phyloP scores from a whole-genome alignment of 2,888 invertebrate genomes.

The Acleris literana region DNA sequence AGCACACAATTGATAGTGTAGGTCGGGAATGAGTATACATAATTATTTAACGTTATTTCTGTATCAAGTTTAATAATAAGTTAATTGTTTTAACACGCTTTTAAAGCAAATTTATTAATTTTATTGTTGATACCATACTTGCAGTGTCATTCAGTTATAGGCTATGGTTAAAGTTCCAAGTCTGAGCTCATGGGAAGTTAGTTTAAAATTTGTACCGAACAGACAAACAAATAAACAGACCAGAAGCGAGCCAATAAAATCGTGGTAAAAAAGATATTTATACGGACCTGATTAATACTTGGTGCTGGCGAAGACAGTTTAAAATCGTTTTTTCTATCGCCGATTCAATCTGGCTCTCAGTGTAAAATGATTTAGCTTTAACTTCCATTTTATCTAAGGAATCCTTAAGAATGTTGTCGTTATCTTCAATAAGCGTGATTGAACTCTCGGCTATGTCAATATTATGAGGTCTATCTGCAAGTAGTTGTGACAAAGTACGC shows the following conservation, averaged over 20 bases:
- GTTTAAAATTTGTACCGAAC: no score
- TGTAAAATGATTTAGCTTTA: conserved; percentile 53
- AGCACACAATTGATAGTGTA: conserved; percentile 14
- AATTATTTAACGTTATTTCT: not conserved
- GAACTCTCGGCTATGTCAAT: conserved; percentile 40
- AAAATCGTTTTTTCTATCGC: conserved; percentile 59
- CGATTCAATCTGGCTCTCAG: conserved; percentile 59
- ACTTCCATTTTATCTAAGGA: conserved; percentile 52
- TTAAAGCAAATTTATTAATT: no score
- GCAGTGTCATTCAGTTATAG: no score
- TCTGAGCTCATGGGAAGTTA: no score
- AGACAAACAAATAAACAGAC: no score
- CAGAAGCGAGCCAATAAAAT: no score
- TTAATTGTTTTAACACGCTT: no score
- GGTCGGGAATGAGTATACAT: conserved; percentile 4
- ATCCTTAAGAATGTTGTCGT: conserved; percentile 26
- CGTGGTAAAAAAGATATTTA: not conserved
- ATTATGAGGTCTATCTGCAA: conserved; percentile 42
- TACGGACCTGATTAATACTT: conserved; percentile 67
- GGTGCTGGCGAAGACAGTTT: conserved; percentile 72
- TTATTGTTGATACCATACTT: no score
- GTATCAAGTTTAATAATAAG: no score
- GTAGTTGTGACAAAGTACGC: conserved; percentile 59
- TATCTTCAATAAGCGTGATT: conserved; percentile 32
- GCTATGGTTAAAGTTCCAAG: no score